Conservation (phyloP, 2,113 vertebrate genomes). For the Paracanthobrama guichenoti region DNA sequence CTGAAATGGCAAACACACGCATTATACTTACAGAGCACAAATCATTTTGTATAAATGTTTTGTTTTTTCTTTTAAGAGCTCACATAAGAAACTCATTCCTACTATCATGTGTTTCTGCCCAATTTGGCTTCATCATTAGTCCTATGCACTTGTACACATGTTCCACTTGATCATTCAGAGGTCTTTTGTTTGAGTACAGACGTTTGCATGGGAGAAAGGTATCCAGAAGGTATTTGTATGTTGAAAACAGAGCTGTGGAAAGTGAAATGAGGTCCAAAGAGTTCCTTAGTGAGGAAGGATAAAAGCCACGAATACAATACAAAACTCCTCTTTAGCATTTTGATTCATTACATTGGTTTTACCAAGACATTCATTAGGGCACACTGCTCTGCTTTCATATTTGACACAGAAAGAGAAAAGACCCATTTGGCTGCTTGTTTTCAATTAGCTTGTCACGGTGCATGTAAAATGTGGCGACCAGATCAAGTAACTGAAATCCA, state of each 20-base stretch:
- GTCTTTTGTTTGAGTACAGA: conserved; percentile 61
- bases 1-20: conserved; percentile 76
- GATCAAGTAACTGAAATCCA: conserved; percentile 71
- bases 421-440: conserved; percentile 70
- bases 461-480: conserved; percentile 58
- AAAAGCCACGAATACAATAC: conserved; percentile 12
- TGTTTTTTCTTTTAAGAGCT: conserved; percentile 49
- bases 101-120: conserved; percentile 67
- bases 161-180: conserved; percentile 70
- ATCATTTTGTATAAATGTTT: conserved; percentile 72
- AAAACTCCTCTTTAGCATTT: conserved; percentile 5
- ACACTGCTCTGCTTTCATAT: conserved; percentile 54
- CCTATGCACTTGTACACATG: conserved; percentile 81
- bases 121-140: conserved; percentile 67
- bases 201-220: conserved; percentile 65
- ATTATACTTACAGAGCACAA: conserved; percentile 73
- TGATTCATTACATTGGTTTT: conserved; percentile 47
- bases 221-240: conserved; percentile 54
- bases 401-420: conserved; percentile 59
- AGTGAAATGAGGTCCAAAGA: conserved; percentile 34
- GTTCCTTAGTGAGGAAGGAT: too few species aligned
- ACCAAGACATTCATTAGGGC: conserved; percentile 41
- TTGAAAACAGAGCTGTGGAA: conserved; percentile 53
- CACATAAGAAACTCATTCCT: conserved; percentile 70
- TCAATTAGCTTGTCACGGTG: conserved; percentile 67